Conservation (phyloP, 1,140 invertebrate genomes). For the Camponotus floridanus region DNA sequence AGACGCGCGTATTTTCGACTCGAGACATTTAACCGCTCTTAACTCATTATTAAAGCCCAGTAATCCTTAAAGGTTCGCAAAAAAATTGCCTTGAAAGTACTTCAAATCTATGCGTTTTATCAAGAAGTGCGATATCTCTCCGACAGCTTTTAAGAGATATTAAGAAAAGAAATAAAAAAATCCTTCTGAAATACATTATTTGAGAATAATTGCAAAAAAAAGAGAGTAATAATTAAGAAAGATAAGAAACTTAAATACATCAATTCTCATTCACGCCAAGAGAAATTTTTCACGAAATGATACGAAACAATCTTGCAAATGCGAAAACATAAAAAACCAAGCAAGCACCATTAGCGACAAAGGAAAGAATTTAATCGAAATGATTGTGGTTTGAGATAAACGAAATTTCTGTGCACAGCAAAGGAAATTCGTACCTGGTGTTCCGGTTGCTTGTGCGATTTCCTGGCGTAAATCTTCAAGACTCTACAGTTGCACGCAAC, state of each 20-base stretch:
- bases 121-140: neutral
- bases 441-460: slow-evolving; percentile 82
- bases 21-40: slow-evolving; percentile 21
- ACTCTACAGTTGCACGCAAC: slow-evolving; percentile 90
- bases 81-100: neutral
- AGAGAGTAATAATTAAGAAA: neutral
- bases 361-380: slow-evolving; percentile 14
- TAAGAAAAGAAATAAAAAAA: neutral
- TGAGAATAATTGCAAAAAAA: neutral
- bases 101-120: neutral
- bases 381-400: neutral
- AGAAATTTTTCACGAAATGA: neutral
- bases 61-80: neutral
- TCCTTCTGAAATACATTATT: neutral
- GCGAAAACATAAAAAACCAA: neutral
- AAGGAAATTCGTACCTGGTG: slow-evolving; percentile 77
- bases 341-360: neutral
- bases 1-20: slow-evolving; percentile 42
- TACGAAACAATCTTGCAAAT: neutral
- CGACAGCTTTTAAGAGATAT: neutral
- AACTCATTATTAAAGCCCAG: slow-evolving; percentile 6
- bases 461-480: slow-evolving; percentile 86
- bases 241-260: neutral
- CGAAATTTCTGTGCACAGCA: neutral
- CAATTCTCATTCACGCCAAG: neutral